Conservation (phyloP, 2,797 vertebrate genomes). For the Phyllotis vaccarum region DNA sequence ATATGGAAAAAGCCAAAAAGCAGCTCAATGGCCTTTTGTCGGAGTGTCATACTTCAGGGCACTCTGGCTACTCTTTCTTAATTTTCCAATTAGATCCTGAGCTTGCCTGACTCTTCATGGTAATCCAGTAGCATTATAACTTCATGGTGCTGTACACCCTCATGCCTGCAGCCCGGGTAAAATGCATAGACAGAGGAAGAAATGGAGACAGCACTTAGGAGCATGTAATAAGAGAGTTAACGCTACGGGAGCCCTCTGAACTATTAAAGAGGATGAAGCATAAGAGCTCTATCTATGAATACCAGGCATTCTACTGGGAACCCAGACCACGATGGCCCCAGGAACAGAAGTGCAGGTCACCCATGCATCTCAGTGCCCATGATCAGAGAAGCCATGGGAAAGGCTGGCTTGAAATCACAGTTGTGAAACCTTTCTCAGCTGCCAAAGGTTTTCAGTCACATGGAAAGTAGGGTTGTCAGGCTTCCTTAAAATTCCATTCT, state of each 20-base stretch:
- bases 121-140: neutral
- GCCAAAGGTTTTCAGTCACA: constrained; percentile 76
- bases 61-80: neutral
- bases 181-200: neutral
- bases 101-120: neutral
- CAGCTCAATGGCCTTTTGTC: neutral
- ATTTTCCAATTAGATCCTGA: neutral
- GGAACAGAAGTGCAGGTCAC: neutral
- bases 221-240: neutral
- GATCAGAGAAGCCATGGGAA: constrained; percentile 28
- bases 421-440: constrained; percentile 72
- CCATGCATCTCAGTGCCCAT: neutral
- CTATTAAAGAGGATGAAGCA: neutral
- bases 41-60: neutral
- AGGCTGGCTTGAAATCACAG: constrained; percentile 60
- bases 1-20: neutral
- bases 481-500: constrained; percentile 81
- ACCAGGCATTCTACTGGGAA: neutral
- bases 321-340: neutral
- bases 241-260: neutral
- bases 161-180: neutral
- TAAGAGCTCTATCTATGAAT: neutral
- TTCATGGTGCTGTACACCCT: neutral
- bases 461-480: constrained; percentile 76
- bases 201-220: neutral